Evolutionary conservation across 1,140 invertebrate genomes (phyloP), one percentile per base, ranked within the genome.

Genomic region (Drosophila asahinai): DNA sequence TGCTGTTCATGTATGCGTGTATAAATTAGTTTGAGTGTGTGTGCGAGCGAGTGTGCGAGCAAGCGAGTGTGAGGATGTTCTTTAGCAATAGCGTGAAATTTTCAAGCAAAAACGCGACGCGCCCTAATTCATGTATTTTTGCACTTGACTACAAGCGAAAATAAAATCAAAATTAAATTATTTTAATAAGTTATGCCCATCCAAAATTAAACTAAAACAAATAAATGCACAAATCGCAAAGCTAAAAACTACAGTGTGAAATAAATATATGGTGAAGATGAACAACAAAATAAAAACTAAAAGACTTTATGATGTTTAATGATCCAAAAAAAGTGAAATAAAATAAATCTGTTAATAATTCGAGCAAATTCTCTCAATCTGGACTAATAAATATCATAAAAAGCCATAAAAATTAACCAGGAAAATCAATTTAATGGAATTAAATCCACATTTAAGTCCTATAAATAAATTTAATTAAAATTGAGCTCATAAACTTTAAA

Each of bases 11-110:
- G 72, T 72, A 61, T 71, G 66, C 48, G 75, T 72, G 59, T 79
- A 79, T 79, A 80, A 80, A 74, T 74, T 80, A 74, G 58, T 67
- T 68, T 74, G 54, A 45, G 47, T 77, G 58, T 70, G 49, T 47
- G 17, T 57, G 42, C 43, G 38, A 63, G 19, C 47, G 54, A 59
- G 38, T 71, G 30, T 40, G 38, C 49, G 25, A 51, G 49, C 48
- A 25, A 54, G 51, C 59, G 68, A 51, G 54, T 75, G 52, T 36
- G 25, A 54, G 62, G 52, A 48, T 73, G 70, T 80, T 61, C 49
- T 57, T 57, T 64, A 45, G 71, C 22, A 67, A 57, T 45, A 55
- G 57, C 62, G 63, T 77, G 62, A 77, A 77, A 77, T 60, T 76
- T 76, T 76, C 43, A 61, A 67, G 38, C 51, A 38, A 76, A 57